Conservation (phyloP, 2,888 invertebrate genomes). For the Hermaeophaga mercurialis region DNA sequence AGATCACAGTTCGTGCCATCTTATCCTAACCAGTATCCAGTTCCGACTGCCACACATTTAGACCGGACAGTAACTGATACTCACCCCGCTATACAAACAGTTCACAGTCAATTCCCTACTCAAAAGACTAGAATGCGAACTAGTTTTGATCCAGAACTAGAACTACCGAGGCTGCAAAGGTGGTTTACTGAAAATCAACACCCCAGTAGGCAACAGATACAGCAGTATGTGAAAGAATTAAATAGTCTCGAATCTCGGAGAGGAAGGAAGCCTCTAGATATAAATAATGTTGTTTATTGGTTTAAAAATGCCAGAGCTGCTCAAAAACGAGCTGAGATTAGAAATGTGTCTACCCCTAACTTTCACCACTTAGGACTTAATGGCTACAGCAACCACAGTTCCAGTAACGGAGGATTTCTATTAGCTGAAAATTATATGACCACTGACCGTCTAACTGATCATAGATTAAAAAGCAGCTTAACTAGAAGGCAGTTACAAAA, state of each 20-base stretch:
- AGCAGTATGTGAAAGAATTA: constrained; percentile 91
- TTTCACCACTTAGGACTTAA: constrained; percentile 67
- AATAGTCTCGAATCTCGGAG: constrained; percentile 91
- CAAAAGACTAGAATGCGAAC: constrained; percentile 95
- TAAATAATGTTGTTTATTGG: constrained; percentile 96
- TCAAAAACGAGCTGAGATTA: constrained; percentile 86
- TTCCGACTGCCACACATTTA: constrained; percentile 54
- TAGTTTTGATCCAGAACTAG: constrained; percentile 95
- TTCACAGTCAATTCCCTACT: constrained; percentile 76
- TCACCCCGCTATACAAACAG: constrained; percentile 78
- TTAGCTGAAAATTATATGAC: constrained; percentile 66
- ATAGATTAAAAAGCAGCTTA: constrained; percentile 68
- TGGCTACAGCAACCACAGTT: constrained; percentile 70
- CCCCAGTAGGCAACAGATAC: constrained; percentile 95
- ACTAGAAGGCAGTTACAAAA: constrained; percentile 62
- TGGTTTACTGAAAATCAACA: constrained; percentile 99
- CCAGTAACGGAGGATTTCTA: constrained; percentile 67
- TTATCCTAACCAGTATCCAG: constrained; percentile 60
- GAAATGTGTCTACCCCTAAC: constrained; percentile 62
- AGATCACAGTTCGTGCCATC: constrained; percentile 57
- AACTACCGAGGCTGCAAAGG: constrained; percentile 92
- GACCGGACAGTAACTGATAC: constrained; percentile 62
- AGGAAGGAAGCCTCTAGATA: constrained; percentile 91
- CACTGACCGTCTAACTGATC: constrained; percentile 59
- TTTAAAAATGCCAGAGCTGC: constrained; percentile 98